Evolutionary conservation across 2,113 vertebrate genomes (phyloP), one percentile per base, ranked within the genome.

Genomic region (Eclectus roratus): DNA sequence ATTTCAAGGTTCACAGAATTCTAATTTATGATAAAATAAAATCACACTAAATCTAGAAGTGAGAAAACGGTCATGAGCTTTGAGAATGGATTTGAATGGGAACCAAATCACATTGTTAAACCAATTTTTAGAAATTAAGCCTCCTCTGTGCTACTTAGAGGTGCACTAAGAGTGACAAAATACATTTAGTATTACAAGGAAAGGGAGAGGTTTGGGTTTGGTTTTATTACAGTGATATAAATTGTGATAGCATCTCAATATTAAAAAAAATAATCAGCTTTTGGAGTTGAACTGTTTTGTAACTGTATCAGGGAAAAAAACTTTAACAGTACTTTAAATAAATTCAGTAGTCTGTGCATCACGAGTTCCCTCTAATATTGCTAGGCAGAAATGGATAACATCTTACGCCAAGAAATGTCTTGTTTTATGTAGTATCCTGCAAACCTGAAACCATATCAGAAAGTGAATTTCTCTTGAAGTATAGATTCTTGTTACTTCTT

Each of bases 401-500:
- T 52, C 85, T 69, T 68, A 53, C 49, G 23, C 53, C 47, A 89
- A 86, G 80, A 90, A 95, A 81, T 44, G 37, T 55, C 88, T 91
- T 70, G 31, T 53, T 84, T 89, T 93, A 66, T 85, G 63, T 43
- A 49, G 58, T 28, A 44, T 56, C 80, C 87, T 95, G 87, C 81
- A 93, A 96, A 89, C 80, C 71, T 77, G 47, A 96, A 96, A 78
- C 41, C 43, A 6, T 61, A 96, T n/a, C 80, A 85, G 85, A 95
- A 84, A 82, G 73, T 11, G 8, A 80, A 96, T 86, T 95, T 93
- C 91, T 88, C 91, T 89, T 93, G 80, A 95, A 94, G 92, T 88
- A 95, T 19, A 92, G 96, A 97, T 97, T 92, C 94, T 88, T 89
- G 82, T 93, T 97, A 91, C 96, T 97, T 97, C 91, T 84, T 96